phyloP scores from a whole-genome alignment of 2,113 vertebrate genomes.

The Peromyscus polionotus region DNA sequence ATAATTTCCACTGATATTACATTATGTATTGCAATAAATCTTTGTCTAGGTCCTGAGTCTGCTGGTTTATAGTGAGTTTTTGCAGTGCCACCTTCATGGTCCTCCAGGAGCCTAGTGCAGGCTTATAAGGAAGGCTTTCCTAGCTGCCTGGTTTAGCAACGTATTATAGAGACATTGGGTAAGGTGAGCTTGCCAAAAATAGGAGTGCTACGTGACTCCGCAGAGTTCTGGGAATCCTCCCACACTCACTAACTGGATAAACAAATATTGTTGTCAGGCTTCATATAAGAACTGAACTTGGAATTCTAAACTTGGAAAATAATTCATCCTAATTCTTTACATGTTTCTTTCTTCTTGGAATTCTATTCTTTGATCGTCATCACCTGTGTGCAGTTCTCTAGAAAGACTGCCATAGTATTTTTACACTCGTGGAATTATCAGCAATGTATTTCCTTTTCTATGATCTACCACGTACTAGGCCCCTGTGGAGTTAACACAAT shows the following conservation, averaged over 20 bases:
- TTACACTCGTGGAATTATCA: neutral
- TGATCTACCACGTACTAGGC: neutral
- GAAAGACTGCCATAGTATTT: neutral
- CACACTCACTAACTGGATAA: neutral
- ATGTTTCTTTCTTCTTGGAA: neutral
- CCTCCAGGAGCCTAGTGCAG: neutral
- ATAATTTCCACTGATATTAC: constrained; percentile 43
- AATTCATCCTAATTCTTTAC: neutral
- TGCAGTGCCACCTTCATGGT: neutral
- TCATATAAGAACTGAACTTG: neutral
- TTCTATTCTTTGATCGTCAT: neutral
- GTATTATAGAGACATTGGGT: neutral
- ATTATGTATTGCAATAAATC: neutral
- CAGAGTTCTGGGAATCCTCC: neutral
- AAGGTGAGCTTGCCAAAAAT: constrained; percentile 38
- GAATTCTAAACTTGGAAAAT: constrained; percentile 2
- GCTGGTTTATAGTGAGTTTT: constrained; percentile 34
- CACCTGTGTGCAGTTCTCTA: neutral
- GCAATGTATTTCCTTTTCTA: neutral
- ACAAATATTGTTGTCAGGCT: constrained; percentile 7
- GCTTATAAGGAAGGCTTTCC: neutral
- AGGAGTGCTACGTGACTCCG: neutral
- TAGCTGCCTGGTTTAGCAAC: constrained; percentile 19
- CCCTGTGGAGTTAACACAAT: neutral
- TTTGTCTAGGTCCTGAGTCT: constrained; percentile 54